A percentile compares a stretch with the other conserved stretches of the same genome.
Evolutionary conservation across 2,888 invertebrate species (phyloP).

Genomic region (Epinotia ramella): DNA sequence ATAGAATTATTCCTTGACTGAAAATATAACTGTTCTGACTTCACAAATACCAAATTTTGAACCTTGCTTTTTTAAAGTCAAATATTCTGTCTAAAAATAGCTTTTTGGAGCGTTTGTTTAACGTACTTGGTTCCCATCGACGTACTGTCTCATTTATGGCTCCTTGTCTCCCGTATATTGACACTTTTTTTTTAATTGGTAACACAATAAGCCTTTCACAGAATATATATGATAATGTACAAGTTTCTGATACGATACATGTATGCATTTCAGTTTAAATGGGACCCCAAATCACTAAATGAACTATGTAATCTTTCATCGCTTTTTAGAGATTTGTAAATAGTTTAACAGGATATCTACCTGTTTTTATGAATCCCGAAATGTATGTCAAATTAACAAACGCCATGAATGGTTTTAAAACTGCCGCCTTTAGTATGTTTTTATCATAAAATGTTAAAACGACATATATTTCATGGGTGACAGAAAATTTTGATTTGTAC

Average conservation of each 20-base stretch:
- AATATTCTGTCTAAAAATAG: conserved; percentile 10
- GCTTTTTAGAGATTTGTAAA: background rate
- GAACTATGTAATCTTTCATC: background rate
- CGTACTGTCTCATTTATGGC: background rate
- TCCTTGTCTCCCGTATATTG: background rate
- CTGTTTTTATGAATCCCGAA: no score
- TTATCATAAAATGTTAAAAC: conserved; percentile 1
- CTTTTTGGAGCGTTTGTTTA: background rate
- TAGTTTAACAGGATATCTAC: background rate
- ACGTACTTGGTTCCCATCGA: background rate
- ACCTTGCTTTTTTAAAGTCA: background rate
- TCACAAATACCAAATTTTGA: background rate
- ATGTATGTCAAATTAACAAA: background rate
- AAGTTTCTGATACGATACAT: conserved; percentile 1
- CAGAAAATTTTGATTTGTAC: background rate
- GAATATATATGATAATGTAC: background rate
- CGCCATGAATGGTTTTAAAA: background rate
- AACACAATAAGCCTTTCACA: background rate
- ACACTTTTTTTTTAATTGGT: background rate
- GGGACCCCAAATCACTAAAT: background rate
- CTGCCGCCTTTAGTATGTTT: background rate
- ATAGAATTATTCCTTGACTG: background rate
- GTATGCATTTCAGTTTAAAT: background rate
- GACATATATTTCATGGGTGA: background rate
- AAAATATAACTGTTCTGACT: background rate